A percentile compares a stretch with the other conserved stretches of the same genome.
Conservation (phyloP, 2,797 vertebrate genomes). For the Glyptemys insculpta region DNA sequence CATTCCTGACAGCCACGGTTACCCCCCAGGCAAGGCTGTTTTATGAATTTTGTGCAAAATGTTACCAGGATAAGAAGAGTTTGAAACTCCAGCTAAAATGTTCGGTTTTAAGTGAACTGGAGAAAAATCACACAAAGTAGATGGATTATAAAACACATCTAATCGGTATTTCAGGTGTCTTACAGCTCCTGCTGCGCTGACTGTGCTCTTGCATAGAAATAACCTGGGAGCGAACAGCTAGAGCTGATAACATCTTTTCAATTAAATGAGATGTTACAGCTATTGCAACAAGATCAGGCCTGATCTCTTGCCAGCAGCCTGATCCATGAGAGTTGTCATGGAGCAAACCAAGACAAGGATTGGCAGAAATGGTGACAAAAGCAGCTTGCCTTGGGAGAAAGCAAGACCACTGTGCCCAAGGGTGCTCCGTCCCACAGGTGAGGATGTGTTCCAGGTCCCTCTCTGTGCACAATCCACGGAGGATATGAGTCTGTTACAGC, state of each 20-base stretch:
- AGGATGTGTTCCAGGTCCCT: neutral
- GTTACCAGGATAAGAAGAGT: accelerated
- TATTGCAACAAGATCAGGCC: neutral
- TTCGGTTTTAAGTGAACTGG: neutral
- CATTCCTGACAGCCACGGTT: neutral
- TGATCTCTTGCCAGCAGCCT: neutral
- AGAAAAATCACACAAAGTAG: neutral
- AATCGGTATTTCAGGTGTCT: neutral
- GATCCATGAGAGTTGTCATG: neutral
- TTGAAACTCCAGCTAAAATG: neutral
- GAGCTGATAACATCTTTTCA: neutral
- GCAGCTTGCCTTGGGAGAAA: neutral
- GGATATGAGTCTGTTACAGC: neutral
- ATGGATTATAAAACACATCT: neutral
- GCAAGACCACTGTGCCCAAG: neutral
- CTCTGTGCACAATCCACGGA: neutral
- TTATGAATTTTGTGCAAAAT: accelerated
- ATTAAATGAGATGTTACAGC: neutral
- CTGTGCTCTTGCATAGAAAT: neutral
- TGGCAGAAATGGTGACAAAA: neutral
- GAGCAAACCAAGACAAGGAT: neutral
- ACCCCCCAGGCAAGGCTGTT: accelerated
- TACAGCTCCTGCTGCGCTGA: neutral
- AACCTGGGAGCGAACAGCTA: neutral
- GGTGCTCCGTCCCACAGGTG: neutral